Percentiles rank a stretch among this genome's conserved stretches.
Conservation (phyloP, 2,888 invertebrate genomes). For the Sesamia inferens region DNA sequence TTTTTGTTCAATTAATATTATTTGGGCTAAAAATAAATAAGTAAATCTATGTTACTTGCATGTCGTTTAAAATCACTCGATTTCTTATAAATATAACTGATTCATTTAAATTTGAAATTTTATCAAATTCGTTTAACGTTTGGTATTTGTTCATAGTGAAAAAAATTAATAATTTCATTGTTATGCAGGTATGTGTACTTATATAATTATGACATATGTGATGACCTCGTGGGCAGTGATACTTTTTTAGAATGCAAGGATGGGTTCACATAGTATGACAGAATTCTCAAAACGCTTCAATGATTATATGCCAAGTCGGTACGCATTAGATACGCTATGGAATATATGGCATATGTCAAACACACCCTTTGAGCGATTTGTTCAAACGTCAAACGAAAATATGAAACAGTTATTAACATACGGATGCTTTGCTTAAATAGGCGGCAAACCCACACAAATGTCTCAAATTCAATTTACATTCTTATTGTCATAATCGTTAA, state of each 20-base stretch:
- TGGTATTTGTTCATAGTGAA: background rate
- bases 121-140: conserved; percentile 40
- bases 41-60: conserved; percentile 51
- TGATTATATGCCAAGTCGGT: background rate
- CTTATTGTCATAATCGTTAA: conserved; percentile 57
- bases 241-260: background rate
- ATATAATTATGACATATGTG: too few relatives aligned
- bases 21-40: conserved; percentile 49
- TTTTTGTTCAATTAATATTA: background rate
- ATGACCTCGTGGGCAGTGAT: background rate
- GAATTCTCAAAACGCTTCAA: background rate
- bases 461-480: conserved; percentile 22
- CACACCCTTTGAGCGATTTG: background rate
- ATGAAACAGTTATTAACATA: conserved; percentile 24
- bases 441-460: conserved; percentile 22
- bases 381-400: conserved; percentile 43
- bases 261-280: background rate
- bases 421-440: conserved; percentile 33
- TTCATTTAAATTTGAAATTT: conserved; percentile 8
- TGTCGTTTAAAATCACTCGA: conserved; percentile 24
- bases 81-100: conserved; percentile 6
- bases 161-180: background rate
- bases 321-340: too few relatives aligned
- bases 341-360: background rate
- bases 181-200: too few relatives aligned